Conservation (phyloP, 2,888 invertebrate species). For the Tryphoninae sp. region DNA sequence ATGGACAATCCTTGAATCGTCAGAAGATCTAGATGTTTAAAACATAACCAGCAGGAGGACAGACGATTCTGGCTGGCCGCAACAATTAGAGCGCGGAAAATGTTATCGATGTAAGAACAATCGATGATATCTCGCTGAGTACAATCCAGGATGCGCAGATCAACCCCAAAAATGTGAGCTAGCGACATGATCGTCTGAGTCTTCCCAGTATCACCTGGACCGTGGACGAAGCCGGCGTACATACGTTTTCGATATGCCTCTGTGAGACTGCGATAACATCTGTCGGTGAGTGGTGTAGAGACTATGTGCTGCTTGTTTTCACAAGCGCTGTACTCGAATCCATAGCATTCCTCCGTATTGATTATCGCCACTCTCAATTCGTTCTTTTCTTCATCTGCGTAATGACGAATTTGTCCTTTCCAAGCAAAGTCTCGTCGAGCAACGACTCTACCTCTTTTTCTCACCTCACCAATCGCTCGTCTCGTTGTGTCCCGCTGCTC, state of each 20-base stretch:
- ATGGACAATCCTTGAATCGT: constrained; percentile 83
- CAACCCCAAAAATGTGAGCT: constrained; percentile 83
- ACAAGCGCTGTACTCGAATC: constrained; percentile 85
- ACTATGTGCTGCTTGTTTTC: constrained; percentile 80
- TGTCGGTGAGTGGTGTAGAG: constrained; percentile 81
- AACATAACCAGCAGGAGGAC: constrained; percentile 82
- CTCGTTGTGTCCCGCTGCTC: constrained; percentile 83
- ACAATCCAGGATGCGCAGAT: constrained; percentile 84
- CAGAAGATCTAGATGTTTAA: constrained; percentile 84
- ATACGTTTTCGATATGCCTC: constrained; percentile 83
- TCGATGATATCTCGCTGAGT: constrained; percentile 81
- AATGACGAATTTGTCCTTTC: constrained; percentile 84
- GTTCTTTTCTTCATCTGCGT: constrained; percentile 81
- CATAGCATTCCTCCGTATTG: constrained; percentile 83
- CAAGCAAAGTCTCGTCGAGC: constrained; percentile 83
- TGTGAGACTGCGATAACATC: constrained; percentile 84
- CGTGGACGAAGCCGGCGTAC: constrained; percentile 83
- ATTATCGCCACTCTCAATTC: constrained; percentile 81
- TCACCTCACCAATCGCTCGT: constrained; percentile 74
- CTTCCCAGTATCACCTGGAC: constrained; percentile 83
- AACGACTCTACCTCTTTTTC: background rate
- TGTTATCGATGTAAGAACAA: constrained; percentile 83
- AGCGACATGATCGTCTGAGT: constrained; percentile 84
- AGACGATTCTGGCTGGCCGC: constrained; percentile 78
- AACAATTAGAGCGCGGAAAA: constrained; percentile 83